Evolutionary conservation across 2,888 invertebrate genomes (phyloP).

Genomic region (Ashinkailepas kermadecensis): DNA sequence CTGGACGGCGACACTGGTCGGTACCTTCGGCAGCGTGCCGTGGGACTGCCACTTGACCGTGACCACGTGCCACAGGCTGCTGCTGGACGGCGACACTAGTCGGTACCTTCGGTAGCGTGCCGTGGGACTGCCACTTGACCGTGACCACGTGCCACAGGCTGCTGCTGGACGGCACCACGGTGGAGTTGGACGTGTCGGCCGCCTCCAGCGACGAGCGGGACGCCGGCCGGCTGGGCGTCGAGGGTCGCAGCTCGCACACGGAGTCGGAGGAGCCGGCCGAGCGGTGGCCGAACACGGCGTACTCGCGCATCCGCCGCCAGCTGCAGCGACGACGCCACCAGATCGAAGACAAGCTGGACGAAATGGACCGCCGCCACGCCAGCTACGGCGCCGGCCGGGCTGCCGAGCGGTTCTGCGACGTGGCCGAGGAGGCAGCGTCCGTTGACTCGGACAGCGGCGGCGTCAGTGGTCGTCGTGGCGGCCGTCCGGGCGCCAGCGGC

Average conservation of each 20-base stretch:
- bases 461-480: too few species aligned
- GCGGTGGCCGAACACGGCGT: neutral
- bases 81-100: too few species aligned
- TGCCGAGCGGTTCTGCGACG: neutral
- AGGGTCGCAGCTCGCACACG: slow-evolving; percentile 9
- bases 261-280: neutral
- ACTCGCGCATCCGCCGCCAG: neutral
- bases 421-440: neutral
- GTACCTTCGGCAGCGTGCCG: too few species aligned
- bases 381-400: neutral
- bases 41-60: too few species aligned
- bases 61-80: too few species aligned
- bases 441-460: too few species aligned
- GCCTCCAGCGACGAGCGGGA: neutral
- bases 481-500: too few species aligned
- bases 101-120: too few species aligned
- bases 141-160: neutral
- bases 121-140: too few species aligned
- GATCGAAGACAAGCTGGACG: neutral
- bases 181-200: neutral
- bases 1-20: too few species aligned
- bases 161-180: neutral
- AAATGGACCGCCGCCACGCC: neutral
- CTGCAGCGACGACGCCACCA: slow-evolving; percentile 1
- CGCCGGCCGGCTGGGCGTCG: neutral